phyloP scores from a whole-genome alignment of 2,797 vertebrate species.

The Myotis myotis region DNA sequence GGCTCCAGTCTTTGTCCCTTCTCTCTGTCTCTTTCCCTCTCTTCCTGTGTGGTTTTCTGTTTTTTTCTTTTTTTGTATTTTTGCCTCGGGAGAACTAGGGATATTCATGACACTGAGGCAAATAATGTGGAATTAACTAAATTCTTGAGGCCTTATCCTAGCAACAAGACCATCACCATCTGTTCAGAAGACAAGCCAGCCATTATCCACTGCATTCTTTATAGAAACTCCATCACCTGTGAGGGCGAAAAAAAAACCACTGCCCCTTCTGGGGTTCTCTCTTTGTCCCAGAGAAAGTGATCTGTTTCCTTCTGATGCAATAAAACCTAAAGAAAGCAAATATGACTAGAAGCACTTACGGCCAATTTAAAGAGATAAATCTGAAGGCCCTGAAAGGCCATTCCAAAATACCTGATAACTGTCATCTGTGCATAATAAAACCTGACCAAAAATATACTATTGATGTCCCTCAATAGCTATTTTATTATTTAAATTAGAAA shows the following conservation, averaged over 20 bases:
- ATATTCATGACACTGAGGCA: conserved; percentile 90
- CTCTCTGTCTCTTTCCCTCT: conserved; percentile 75
- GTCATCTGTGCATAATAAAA: conserved; percentile 75
- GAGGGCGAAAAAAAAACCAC: conserved; percentile 83
- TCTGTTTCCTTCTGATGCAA: conserved; percentile 76
- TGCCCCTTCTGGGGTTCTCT: conserved; percentile 85
- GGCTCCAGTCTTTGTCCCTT: conserved; percentile 80
- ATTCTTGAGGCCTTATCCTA: conserved; percentile 93
- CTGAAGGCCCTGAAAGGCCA: conserved; percentile 64
- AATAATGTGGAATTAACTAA: conserved; percentile 94
- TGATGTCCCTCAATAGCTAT: conserved; percentile 26
- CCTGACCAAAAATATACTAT: conserved; percentile 75
- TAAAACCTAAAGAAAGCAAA: conserved; percentile 72
- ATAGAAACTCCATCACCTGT: conserved; percentile 91
- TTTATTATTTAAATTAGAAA: conserved; percentile 67
- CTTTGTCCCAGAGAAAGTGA: conserved; percentile 86
- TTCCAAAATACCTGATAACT: conserved; percentile 57
- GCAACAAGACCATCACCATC: conserved; percentile 94
- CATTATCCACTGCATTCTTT: conserved; percentile 87
- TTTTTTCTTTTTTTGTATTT: conserved; percentile 81
- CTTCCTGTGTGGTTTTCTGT: conserved; percentile 81
- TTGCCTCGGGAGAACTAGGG: conserved; percentile 87
- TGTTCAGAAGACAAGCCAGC: conserved; percentile 89
- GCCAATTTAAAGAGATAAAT: conserved; percentile 75
- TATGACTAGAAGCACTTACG: conserved; percentile 54